These are phyloP conservation scores for Macrochelys suwanniensis DNA, from an alignment of 2,797 vertebrate species.

Conservation along the genomic window DNA sequence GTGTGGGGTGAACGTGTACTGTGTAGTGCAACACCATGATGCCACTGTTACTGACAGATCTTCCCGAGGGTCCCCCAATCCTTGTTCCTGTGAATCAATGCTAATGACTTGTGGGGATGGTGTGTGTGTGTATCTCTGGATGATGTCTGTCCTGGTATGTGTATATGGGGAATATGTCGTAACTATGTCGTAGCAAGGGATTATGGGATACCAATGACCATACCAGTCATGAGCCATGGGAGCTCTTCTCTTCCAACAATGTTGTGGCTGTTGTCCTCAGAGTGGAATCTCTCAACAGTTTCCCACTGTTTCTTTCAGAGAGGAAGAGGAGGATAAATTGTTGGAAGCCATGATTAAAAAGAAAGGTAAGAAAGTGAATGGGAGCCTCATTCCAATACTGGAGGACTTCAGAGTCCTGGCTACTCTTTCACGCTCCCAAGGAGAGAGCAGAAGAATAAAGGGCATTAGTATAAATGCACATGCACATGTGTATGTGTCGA, in stretches of 20 bases:
- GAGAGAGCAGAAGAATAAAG: neutral
- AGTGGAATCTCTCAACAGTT: constrained; percentile 39
- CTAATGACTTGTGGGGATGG: neutral
- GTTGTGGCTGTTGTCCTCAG: constrained; percentile 3
- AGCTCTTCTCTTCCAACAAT: constrained; percentile 32
- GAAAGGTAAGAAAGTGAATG: constrained; percentile 84
- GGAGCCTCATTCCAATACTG: neutral
- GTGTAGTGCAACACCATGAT: neutral
- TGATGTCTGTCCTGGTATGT: neutral
- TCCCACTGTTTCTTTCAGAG: constrained; percentile 83
- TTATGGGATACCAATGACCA: neutral
- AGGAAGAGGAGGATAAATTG: constrained; percentile 93
- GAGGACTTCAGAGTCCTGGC: neutral
- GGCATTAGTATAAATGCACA: neutral
- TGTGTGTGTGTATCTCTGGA: neutral
- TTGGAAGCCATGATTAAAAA: constrained; percentile 86
- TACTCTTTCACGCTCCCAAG: neutral
- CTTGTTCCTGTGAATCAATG: neutral
- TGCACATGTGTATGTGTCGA: neutral
- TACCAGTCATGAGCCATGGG: neutral
- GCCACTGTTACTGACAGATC: neutral
- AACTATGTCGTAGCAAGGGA: neutral
- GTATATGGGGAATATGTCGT: neutral
- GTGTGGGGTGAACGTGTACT: neutral
- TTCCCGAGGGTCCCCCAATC: neutral